Evolutionary conservation across 2,113 vertebrate genomes (phyloP), one percentile per base, ranked within the genome.

Genomic region (Pterocles gutturalis): DNA sequence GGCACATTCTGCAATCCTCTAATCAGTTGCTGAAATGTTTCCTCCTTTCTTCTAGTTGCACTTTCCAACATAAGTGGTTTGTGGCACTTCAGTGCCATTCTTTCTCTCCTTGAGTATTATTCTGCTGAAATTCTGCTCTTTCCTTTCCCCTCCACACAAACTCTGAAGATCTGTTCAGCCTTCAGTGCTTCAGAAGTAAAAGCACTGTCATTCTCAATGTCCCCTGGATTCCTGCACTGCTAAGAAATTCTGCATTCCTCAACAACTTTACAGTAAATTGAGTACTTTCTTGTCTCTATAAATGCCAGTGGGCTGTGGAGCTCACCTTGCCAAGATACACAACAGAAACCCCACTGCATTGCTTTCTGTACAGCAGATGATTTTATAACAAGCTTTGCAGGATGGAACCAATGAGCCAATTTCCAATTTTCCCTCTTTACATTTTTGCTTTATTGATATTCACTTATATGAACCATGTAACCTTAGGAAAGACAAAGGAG

Each of bases 381-480:
- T 72, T 94, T 89, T 75, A n/a, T 38, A 57, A 31, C 6, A 21
- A 67, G 54, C 57, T 54, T 60, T 5, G 9, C 49, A 43, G 31
- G 51, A 25, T 5, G 33, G 7, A 14, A 38, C n/a, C 46, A 36
- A 10, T 41, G 15, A 70, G 29, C 46, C 16, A 21, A 20, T 58
- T 43, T 36, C 43, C 33, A 18, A 2, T 17, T 61, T 54, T 51
- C 15, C 25, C 15, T 31, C 34, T 75, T n/a, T 54, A 20, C 21
- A 2, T 73, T 54, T 78, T 46, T 58, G 38, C 19, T 33, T 31
- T 19, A 2, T 41, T 41, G 31, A 2, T 49, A 12, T 20, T 43
- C 33, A 19, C 26, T 77, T 66, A 5, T 1, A 17, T 24, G 5
- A 33, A 4, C 18, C 2, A 1, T 5, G 6, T 69, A 21, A 11